Percentiles rank a stretch among this genome's conserved stretches.
Evolutionary conservation across 2,888 invertebrate species (phyloP).

Genomic region (Drosophila sordidula): DNA sequence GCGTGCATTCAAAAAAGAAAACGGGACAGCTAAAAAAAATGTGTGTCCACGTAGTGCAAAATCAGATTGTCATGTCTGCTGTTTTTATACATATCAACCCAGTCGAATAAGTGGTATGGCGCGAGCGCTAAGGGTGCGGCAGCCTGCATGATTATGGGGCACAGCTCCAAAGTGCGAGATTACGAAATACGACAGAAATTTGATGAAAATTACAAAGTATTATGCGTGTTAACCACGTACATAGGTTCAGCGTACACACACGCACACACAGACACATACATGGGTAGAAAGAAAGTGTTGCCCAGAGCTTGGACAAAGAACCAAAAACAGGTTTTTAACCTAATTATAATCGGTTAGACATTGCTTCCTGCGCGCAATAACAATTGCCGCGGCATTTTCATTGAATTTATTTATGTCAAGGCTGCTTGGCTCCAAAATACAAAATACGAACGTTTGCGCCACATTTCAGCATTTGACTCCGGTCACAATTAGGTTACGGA

Average conservation of each 20-base stretch:
- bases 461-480: conserved; percentile 5
- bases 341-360: conserved; percentile 59
- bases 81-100: conserved; percentile 47
- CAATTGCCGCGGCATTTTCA: conserved; percentile 26
- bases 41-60: conserved; percentile 74
- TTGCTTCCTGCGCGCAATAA: conserved; percentile 31
- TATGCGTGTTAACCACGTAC: conserved; percentile 75
- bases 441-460: conserved; percentile 9
- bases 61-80: conserved; percentile 65
- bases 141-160: conserved; percentile 31
- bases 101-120: conserved; percentile 42
- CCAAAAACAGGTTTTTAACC: conserved; percentile 74
- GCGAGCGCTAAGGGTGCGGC: conserved; percentile 66
- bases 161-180: conserved; percentile 62
- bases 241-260: conserved; percentile 54
- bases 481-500: conserved; percentile 32
- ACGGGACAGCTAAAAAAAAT: conserved; percentile 49
- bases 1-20: conserved; percentile 20
- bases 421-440: conserved; percentile 37
- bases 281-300: conserved; percentile 68
- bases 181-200: conserved; percentile 61
- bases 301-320: conserved; percentile 69
- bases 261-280: conserved; percentile 15
- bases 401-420: conserved; percentile 61
- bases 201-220: conserved; percentile 54